Evolutionary conservation across 2,888 invertebrate species (phyloP).

Genomic region (Drosophila merina): DNA sequence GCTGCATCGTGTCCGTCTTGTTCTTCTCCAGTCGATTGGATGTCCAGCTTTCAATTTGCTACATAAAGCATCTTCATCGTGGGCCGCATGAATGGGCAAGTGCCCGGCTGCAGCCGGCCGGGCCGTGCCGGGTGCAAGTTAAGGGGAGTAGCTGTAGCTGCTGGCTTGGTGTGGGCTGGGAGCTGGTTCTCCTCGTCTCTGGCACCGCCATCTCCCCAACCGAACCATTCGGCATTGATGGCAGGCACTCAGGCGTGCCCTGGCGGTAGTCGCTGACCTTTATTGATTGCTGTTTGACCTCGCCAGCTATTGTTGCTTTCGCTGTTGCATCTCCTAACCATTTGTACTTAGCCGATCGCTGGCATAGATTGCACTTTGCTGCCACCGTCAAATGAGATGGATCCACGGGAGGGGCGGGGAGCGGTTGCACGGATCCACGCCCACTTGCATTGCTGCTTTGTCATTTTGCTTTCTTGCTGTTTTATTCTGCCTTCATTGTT

Average conservation of each 20-base stretch:
- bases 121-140: background rate
- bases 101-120: slow-evolving; percentile 1
- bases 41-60: slow-evolving; percentile 81
- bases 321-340: slow-evolving; percentile 69
- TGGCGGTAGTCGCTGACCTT: slow-evolving; percentile 80
- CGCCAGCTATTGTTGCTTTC: slow-evolving; percentile 61
- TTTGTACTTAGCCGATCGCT: slow-evolving; percentile 76
- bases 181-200: slow-evolving; percentile 42
- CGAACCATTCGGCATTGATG: slow-evolving; percentile 63
- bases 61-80: slow-evolving; percentile 81
- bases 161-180: slow-evolving; percentile 59
- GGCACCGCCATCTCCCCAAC: background rate
- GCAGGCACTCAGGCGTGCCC: slow-evolving; percentile 77
- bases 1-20: slow-evolving; percentile 28
- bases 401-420: background rate
- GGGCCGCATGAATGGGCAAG: slow-evolving; percentile 76
- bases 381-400: background rate
- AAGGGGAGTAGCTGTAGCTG: slow-evolving; percentile 37
- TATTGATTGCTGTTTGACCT: slow-evolving; percentile 83
- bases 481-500: slow-evolving; percentile 48
- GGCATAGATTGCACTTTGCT: slow-evolving; percentile 63
- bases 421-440: slow-evolving; percentile 40
- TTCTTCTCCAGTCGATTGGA: slow-evolving; percentile 73
- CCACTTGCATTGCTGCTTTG: slow-evolving; percentile 50
- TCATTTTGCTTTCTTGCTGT: slow-evolving; percentile 70